Evolutionary conservation across 2,888 invertebrate species (phyloP).

Genomic region (Pyralis farinalis): DNA sequence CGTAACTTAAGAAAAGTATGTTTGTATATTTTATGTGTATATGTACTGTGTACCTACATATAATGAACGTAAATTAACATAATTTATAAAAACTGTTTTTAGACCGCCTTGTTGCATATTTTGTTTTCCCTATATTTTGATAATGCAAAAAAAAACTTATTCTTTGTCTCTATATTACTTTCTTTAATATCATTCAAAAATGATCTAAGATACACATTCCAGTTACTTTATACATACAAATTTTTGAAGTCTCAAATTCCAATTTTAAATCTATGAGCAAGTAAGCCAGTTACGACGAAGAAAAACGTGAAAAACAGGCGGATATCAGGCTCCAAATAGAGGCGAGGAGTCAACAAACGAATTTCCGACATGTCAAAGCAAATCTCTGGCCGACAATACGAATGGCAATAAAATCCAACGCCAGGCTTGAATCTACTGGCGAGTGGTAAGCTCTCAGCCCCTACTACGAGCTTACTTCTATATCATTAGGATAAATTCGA

Average conservation of each 20-base stretch:
- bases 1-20: no score
- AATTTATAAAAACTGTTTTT: no score
- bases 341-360: slow-evolving; percentile 67
- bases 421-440: slow-evolving; percentile 46
- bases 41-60: no score
- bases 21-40: no score
- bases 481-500: no score
- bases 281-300: slow-evolving; percentile 27
- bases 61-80: no score
- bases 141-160: no score
- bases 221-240: not conserved
- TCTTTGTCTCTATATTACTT: no score
- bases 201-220: no score
- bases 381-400: slow-evolving; percentile 75
- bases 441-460: slow-evolving; percentile 59
- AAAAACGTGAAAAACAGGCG: slow-evolving; percentile 35
- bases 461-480: slow-evolving; percentile 46
- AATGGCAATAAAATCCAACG: slow-evolving; percentile 75
- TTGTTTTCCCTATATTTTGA: no score
- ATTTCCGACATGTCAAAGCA: slow-evolving; percentile 75
- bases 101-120: no score
- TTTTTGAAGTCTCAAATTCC: not conserved
- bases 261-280: slow-evolving; percentile 4
- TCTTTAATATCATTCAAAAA: no score
- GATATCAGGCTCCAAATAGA: slow-evolving; percentile 48